A percentile compares a stretch with the other conserved stretches of the same genome.
Evolutionary conservation across 2,888 invertebrate genomes (phyloP).

Genomic region (Lissonota sp.): DNA sequence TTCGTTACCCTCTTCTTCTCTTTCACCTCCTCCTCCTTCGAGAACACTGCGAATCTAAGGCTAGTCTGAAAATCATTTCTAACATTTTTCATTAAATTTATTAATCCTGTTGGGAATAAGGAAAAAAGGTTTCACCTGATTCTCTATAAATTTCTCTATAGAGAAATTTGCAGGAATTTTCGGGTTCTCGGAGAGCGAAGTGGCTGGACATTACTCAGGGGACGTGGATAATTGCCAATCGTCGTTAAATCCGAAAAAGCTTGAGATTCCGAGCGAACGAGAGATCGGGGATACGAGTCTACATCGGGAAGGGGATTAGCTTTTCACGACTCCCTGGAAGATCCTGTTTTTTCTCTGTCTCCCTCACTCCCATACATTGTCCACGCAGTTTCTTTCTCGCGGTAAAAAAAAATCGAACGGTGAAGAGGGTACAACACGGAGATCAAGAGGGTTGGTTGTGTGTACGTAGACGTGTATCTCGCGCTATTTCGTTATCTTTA

Average conservation of each 20-base stretch:
- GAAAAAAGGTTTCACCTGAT: too few species aligned
- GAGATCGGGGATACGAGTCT: slow-evolving; percentile 44
- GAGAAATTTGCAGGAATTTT: too few species aligned
- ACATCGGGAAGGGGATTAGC: slow-evolving; percentile 42
- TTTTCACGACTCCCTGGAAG: slow-evolving; percentile 58
- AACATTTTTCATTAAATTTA: too few species aligned
- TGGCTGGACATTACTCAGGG: slow-evolving; percentile 13
- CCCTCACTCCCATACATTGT: not conserved
- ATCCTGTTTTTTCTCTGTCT: slow-evolving; percentile 33
- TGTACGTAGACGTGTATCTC: slow-evolving; percentile 68
- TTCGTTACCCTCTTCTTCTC: slow-evolving; percentile 55
- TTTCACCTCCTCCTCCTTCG: slow-evolving; percentile 71
- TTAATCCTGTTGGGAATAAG: too few species aligned
- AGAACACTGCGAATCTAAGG: slow-evolving; percentile 65
- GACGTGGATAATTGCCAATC: slow-evolving; percentile 59
- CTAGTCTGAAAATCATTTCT: too few species aligned
- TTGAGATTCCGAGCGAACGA: slow-evolving; percentile 50
- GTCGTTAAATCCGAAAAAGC: slow-evolving; percentile 60
- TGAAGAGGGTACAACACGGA: slow-evolving; percentile 56
- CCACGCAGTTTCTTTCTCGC: slow-evolving; percentile 48
- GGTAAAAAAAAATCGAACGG: slow-evolving; percentile 74
- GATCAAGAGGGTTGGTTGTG: slow-evolving; percentile 32
- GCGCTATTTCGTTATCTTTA: slow-evolving; percentile 79
- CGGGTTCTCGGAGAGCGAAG: not conserved
- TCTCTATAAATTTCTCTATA: too few species aligned